Base-by-base conservation (phyloP, 2,113 vertebrate species). In the Merops nubicus region DNA sequence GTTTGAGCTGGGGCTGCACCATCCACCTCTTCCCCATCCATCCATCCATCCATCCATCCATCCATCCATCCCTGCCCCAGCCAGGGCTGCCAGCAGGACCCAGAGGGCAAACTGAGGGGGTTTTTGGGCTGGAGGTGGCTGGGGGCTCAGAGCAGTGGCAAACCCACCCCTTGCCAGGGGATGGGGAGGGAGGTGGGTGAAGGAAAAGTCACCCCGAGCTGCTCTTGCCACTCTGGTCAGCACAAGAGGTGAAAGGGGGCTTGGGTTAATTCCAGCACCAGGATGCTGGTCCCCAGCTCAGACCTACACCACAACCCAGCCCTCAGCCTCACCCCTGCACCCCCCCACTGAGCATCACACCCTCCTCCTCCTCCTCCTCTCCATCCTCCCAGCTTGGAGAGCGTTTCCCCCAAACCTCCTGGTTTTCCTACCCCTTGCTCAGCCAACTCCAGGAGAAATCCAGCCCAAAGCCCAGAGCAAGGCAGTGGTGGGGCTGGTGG, bases 261-360 rank as follows among this genome's bases (percentile, higher is more conserved):
- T 92, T 10, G 14, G 29, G 12, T 57, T 38, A 10, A 29, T 15
- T 38, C 62, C 28, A n/a, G n/a, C n/a, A n/a, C n/a, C n/a, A n/a
- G 64, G 70, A 15, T 56, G 64, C 34, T 42, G 3, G 0, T 8
- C 48, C 60, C 36, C 36, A 8, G 4, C 40, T 26, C n/a, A 0
- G 2, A 28, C 33, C 29, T 2, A 8, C 25, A 5, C 5, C n/a
- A 17, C 56, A 11, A 8, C 67, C 8, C 0, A 31, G 45, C 29
- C 5, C 51, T 17, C 88, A 8, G 2, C 9, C 73, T 34, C 18
- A 8, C 18, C 42, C 22, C 65, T 0, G 6, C 15, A 9, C 8
- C n/a, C n/a, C n/a, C n/a, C n/a, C n/a, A 0, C 1, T 15, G 16
- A 45, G 45, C 59, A 34, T 67, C 25, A 0, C 34, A 6, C 40